Evolutionary conservation across 2,888 invertebrate species (phyloP).

Genomic region (Chydorus sphaericus): DNA sequence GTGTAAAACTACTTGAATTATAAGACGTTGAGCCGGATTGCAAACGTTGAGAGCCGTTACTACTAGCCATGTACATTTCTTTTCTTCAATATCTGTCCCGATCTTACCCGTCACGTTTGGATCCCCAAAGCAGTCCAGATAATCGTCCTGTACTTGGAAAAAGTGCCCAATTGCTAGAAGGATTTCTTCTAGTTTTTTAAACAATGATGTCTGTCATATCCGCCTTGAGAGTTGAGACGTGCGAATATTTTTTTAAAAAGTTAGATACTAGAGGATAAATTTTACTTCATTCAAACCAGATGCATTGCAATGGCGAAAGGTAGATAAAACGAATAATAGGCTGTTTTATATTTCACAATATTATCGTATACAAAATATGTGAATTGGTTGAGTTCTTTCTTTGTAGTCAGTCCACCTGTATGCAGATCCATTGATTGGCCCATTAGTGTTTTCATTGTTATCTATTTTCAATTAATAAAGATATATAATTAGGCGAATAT

Average conservation of each 20-base stretch:
- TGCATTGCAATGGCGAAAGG: slow-evolving; percentile 79
- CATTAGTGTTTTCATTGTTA: slow-evolving; percentile 51
- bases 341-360: slow-evolving; percentile 82
- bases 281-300: slow-evolving; percentile 36
- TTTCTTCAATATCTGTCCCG: slow-evolving; percentile 84
- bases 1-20: neutral
- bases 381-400: slow-evolving; percentile 38
- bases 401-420: slow-evolving; percentile 41
- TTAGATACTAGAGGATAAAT: slow-evolving; percentile 1
- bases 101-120: slow-evolving; percentile 71
- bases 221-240: slow-evolving; percentile 29
- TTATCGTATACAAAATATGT: slow-evolving; percentile 75
- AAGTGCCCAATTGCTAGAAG: slow-evolving; percentile 85
- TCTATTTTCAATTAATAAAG: too few relatives aligned
- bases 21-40: slow-evolving; percentile 31
- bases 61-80: slow-evolving; percentile 90
- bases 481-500: neutral
- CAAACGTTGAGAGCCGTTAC: slow-evolving; percentile 74
- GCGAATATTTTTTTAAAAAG: slow-evolving; percentile 11
- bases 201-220: slow-evolving; percentile 56
- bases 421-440: slow-evolving; percentile 72
- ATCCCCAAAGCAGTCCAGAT: slow-evolving; percentile 80
- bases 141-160: slow-evolving; percentile 90
- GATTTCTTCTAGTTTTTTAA: slow-evolving; percentile 70
- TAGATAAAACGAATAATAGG: slow-evolving; percentile 85